Evolutionary conservation across 92 coral and sea anemone genomes (phyloP).

Genomic region (Parazoanthus darwini): DNA sequence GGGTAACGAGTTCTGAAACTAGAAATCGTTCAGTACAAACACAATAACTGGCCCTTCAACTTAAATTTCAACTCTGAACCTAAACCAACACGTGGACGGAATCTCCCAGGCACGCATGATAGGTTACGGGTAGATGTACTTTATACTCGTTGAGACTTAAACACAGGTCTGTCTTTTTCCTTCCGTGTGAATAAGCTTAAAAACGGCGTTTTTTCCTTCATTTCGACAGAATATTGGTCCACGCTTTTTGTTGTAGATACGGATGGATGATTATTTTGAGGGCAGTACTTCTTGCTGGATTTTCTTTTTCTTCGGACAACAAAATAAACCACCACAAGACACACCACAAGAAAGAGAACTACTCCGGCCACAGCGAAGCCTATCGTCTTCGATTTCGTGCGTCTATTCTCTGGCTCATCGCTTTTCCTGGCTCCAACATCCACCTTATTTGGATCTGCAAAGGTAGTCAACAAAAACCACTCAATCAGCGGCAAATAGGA

Average conservation of each 20-base stretch:
- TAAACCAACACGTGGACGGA: background rate
- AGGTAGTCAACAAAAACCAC: background rate
- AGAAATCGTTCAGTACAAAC: background rate
- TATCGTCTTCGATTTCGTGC: background rate
- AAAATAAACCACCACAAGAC: conserved; percentile 46
- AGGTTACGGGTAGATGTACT: background rate
- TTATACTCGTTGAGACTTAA: conserved; percentile 4
- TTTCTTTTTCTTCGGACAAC: conserved; percentile 45
- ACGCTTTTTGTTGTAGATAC: conserved; percentile 39
- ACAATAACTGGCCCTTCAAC: background rate
- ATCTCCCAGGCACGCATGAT: background rate
- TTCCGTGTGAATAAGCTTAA: conserved; percentile 1
- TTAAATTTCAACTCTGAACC: background rate
- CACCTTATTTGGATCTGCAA: conserved; percentile 4
- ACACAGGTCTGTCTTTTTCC: background rate
- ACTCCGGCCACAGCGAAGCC: conserved; percentile 34
- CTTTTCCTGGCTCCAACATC: conserved; percentile 19
- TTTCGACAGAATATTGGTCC: conserved; percentile 6
- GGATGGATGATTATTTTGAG: conserved; percentile 28
- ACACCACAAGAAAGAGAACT: conserved; percentile 47
- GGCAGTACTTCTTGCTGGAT: conserved; percentile 45
- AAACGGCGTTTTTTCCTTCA: conserved; percentile 25
- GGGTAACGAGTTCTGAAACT: background rate
- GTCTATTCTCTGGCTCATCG: background rate
- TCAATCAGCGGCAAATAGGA: too few species aligned